Evolutionary conservation across 1,140 invertebrate species (phyloP).

Genomic region (Olivierus martensii): DNA sequence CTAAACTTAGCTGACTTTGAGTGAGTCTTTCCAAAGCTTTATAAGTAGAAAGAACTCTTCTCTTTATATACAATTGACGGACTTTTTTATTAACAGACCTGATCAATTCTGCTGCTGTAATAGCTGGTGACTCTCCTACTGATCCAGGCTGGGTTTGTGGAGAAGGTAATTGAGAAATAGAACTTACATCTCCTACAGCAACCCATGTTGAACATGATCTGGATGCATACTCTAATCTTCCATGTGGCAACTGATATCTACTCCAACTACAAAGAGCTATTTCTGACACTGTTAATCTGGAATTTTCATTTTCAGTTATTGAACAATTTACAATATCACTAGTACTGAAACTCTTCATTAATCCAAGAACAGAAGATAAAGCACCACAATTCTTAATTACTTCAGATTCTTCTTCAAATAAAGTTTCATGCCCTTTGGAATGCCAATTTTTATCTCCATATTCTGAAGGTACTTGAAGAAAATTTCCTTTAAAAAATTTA

Average conservation of each 20-base stretch:
- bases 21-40: slow-evolving; percentile 59
- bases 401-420: slow-evolving; percentile 52
- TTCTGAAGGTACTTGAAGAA: slow-evolving; percentile 13
- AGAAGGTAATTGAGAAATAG: slow-evolving; percentile 41
- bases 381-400: slow-evolving; percentile 66
- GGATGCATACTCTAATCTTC: slow-evolving; percentile 46
- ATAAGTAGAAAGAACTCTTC: slow-evolving; percentile 58
- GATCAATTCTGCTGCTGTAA: slow-evolving; percentile 49
- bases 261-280: slow-evolving; percentile 1
- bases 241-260: slow-evolving; percentile 3
- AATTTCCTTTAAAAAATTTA: neutral
- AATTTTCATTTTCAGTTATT: neutral
- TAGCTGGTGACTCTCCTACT: slow-evolving; percentile 27
- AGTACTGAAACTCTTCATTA: slow-evolving; percentile 65
- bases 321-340: slow-evolving; percentile 41
- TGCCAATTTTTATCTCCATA: slow-evolving; percentile 27
- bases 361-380: slow-evolving; percentile 51
- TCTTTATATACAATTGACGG: slow-evolving; percentile 49
- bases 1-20: slow-evolving; percentile 50
- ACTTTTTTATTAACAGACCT: slow-evolving; percentile 69
- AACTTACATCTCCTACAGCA: slow-evolving; percentile 53
- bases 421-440: no score
- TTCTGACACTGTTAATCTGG: slow-evolving; percentile 11
- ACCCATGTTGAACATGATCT: slow-evolving; percentile 75
- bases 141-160: slow-evolving; percentile 11